A percentile compares a stretch with the other conserved stretches of the same genome.
Conservation (phyloP, 2,888 invertebrate species). For the Diplazon laetatorius region DNA sequence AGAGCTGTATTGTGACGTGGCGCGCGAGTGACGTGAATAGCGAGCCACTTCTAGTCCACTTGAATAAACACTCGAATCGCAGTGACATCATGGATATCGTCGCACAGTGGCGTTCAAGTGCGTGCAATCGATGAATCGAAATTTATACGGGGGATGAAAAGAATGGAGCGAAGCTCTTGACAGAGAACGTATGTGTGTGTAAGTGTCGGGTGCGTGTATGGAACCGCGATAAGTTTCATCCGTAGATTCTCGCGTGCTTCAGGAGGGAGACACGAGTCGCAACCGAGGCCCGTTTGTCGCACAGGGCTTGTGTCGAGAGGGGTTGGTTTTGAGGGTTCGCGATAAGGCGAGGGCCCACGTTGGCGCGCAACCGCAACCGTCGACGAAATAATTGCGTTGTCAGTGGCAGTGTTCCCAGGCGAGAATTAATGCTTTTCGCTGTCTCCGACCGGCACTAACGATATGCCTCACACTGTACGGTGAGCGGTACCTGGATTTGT, state of each 20-base stretch:
- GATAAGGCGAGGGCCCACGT: conserved; percentile 64
- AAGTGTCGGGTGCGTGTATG: not conserved
- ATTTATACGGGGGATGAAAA: conserved; percentile 32
- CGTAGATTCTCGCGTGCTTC: conserved; percentile 69
- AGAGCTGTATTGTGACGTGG: conserved; percentile 11
- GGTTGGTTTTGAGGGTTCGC: conserved; percentile 60
- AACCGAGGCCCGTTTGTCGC: conserved; percentile 28
- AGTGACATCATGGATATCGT: conserved; percentile 27
- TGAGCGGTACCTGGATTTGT: conserved; percentile 22
- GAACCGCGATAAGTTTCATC: conserved; percentile 69
- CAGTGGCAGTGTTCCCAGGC: conserved; percentile 74
- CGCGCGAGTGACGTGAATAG: conserved; percentile 31
- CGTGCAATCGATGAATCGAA: conserved; percentile 50
- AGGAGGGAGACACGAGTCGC: conserved; percentile 58
- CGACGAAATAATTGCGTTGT: conserved; percentile 79
- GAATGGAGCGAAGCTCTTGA: conserved; percentile 37
- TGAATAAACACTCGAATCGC: conserved; percentile 55
- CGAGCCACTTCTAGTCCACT: conserved; percentile 55
- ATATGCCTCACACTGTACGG: conserved; percentile 33
- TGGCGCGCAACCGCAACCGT: conserved; percentile 74
- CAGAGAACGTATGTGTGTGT: conserved; percentile 23
- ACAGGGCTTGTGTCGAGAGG: conserved; percentile 23
- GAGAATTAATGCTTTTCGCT: conserved; percentile 55
- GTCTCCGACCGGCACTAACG: conserved; percentile 9
- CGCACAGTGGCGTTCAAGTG: conserved; percentile 4